These are phyloP conservation scores for Mustela nigripes DNA, from an alignment of 2,113 vertebrate genomes.

Conservation along the genomic window DNA sequence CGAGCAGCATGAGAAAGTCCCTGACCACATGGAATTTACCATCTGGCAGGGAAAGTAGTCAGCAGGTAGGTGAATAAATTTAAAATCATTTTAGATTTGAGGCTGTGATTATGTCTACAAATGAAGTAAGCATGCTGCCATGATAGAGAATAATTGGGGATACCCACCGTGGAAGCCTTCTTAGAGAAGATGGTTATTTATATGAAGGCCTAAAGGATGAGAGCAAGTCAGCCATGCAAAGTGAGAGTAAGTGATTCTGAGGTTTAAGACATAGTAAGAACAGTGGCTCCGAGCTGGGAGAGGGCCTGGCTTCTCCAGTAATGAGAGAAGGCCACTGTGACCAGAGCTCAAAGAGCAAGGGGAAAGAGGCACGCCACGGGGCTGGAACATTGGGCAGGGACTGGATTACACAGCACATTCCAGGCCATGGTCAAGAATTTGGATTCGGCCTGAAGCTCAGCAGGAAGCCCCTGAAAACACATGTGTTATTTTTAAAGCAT, in stretches of 20 bases:
- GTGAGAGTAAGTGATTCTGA: background rate
- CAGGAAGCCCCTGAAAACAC: background rate
- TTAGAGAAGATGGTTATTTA: background rate
- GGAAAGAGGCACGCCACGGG: accelerated
- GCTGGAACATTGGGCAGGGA: background rate
- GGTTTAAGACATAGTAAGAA: background rate
- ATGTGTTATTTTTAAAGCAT: background rate
- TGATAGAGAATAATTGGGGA: background rate
- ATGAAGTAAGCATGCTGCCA: background rate
- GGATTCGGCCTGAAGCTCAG: background rate
- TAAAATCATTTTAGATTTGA: background rate
- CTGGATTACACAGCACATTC: background rate
- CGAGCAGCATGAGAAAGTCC: background rate
- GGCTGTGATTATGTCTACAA: background rate
- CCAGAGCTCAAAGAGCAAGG: background rate
- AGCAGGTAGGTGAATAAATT: background rate
- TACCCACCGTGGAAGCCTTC: background rate
- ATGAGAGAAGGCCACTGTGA: background rate
- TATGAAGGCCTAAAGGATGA: background rate
- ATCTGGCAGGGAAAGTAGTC: background rate
- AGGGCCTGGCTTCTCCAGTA: background rate
- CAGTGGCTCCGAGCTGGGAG: background rate
- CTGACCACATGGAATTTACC: background rate
- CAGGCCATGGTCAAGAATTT: background rate
- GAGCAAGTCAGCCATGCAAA: background rate